Percentiles rank a stretch among this genome's conserved stretches.
These are phyloP conservation scores for Miltochrista miniata DNA, from an alignment of 2,888 invertebrate species.

Conservation along the genomic window DNA sequence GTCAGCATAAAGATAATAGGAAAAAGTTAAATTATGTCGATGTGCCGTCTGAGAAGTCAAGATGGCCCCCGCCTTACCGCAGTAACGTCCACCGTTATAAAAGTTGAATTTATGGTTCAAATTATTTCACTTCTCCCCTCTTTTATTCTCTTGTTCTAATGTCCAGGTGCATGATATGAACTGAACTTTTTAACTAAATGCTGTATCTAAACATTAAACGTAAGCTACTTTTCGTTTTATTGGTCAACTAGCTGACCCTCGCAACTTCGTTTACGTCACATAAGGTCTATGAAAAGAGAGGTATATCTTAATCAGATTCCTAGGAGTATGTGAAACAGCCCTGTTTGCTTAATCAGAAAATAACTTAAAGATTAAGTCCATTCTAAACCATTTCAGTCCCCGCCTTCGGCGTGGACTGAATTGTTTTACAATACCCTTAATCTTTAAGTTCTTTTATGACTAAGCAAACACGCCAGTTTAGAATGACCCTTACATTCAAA, in stretches of 20 bases:
- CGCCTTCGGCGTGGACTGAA: too few species aligned
- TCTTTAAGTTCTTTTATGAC: too few species aligned
- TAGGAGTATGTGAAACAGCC: too few species aligned
- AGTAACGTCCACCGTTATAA: constrained; percentile 66
- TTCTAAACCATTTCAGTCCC: too few species aligned
- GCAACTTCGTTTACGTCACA: too few species aligned
- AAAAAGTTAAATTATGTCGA: constrained; percentile 83
- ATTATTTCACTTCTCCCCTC: constrained; percentile 76
- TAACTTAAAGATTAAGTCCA: too few species aligned
- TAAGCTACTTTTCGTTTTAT: constrained; percentile 59
- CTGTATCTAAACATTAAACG: constrained; percentile 52
- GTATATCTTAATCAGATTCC: too few species aligned
- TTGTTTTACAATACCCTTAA: too few species aligned
- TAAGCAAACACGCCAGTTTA: too few species aligned
- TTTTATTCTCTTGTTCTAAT: constrained; percentile 62
- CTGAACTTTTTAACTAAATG: constrained; percentile 60
- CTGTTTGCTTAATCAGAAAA: too few species aligned
- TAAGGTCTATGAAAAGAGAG: too few species aligned
- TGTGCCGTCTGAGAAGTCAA: constrained; percentile 60
- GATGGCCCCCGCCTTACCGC: constrained; percentile 38
- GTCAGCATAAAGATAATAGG: constrained; percentile 82
- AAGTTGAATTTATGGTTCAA: constrained; percentile 79
- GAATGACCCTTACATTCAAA: too few species aligned
- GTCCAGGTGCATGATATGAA: constrained; percentile 77
- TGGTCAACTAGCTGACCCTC: constrained; percentile 58